Conservation (phyloP, 2,113 vertebrate genomes). For the Neomonachus schauinslandi region DNA sequence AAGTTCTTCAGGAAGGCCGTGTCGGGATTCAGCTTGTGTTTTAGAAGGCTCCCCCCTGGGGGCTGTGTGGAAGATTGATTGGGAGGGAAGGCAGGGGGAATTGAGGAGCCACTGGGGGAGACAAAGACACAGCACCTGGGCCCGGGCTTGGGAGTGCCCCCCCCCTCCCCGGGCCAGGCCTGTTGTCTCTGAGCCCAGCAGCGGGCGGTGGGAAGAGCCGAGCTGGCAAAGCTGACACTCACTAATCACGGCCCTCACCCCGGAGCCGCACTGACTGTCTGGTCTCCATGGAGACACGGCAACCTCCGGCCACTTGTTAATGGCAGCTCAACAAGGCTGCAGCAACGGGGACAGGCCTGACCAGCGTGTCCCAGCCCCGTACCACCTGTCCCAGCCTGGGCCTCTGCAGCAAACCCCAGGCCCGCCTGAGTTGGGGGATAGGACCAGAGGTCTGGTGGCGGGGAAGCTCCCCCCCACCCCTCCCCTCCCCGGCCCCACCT, state of each 20-base stretch:
- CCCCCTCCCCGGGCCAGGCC: constrained; percentile 29
- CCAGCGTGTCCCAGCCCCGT: constrained; percentile 39
- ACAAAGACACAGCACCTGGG: constrained; percentile 74
- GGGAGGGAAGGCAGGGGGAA: constrained; percentile 45
- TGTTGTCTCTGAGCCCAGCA: constrained; percentile 79
- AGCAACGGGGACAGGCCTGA: constrained; percentile 63
- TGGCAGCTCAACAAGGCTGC: constrained; percentile 86
- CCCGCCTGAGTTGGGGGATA: constrained; percentile 31
- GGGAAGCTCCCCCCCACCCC: not conserved
- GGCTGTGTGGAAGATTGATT: constrained; percentile 59
- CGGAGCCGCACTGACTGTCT: constrained; percentile 88
- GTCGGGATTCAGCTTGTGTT: constrained; percentile 57
- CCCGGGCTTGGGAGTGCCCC: constrained; percentile 6
- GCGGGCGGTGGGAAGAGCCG: constrained; percentile 82
- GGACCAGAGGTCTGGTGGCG: not conserved
- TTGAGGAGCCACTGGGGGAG: constrained; percentile 51
- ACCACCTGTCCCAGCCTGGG: constrained; percentile 46
- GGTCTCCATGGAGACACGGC: constrained; percentile 91
- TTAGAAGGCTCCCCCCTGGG: constrained; percentile 47
- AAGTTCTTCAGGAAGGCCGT: constrained; percentile 46
- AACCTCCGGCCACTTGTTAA: constrained; percentile 91
- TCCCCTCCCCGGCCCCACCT: not conserved
- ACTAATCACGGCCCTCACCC: constrained; percentile 90
- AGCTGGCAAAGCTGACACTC: constrained; percentile 88
- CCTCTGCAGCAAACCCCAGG: constrained; percentile 55